Evolutionary conservation across 2,888 invertebrate species (phyloP).

Genomic region (Entomobrya proxima): DNA sequence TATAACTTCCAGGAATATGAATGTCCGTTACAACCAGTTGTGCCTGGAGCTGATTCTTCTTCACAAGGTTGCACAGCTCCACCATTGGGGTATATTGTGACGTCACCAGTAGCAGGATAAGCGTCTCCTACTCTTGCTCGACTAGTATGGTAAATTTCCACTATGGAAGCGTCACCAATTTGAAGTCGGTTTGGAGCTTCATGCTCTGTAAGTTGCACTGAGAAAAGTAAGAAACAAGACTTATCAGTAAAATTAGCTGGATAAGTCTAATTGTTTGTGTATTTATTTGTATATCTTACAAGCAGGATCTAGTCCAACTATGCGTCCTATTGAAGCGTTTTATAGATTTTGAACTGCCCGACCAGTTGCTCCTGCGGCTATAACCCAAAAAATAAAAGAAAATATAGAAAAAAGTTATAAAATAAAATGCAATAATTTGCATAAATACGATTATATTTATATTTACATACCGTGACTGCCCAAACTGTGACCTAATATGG

Average conservation of each 20-base stretch:
- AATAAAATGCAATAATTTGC: background rate
- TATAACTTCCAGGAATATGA: no score
- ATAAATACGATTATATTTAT: background rate
- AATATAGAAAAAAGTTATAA: background rate
- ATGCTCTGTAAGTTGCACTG: background rate
- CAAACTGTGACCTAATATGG: conserved; percentile 60
- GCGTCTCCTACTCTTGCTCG: background rate
- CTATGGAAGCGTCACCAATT: background rate
- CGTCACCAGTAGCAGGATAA: background rate
- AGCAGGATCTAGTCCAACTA: conserved; percentile 44
- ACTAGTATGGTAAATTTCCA: background rate
- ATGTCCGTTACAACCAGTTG: background rate
- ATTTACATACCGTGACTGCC: conserved; percentile 56
- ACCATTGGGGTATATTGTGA: background rate
- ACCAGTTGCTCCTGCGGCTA: conserved; percentile 20
- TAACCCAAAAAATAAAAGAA: background rate
- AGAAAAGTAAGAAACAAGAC: no score
- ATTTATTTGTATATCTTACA: background rate
- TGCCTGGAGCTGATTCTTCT: background rate
- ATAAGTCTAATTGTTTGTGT: no score
- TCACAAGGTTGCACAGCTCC: background rate
- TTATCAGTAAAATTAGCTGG: no score
- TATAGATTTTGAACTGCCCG: background rate
- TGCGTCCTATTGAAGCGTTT: background rate
- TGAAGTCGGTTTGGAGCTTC: background rate